phyloP scores from a whole-genome alignment of 2,888 invertebrate genomes.

The Folsomia manolachei region DNA sequence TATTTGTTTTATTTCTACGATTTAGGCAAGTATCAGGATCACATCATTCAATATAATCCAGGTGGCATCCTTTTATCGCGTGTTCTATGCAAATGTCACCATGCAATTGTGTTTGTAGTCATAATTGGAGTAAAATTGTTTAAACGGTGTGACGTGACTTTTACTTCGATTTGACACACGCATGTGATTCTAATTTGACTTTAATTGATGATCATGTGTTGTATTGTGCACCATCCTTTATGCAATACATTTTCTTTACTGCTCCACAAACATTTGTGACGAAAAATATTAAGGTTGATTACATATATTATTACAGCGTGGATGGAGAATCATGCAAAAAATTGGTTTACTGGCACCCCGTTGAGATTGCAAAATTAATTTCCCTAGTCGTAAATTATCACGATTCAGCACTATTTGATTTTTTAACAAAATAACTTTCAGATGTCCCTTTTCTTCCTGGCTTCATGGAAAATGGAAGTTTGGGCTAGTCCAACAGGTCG shows the following conservation, averaged over 20 bases:
- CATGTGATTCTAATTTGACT: not conserved
- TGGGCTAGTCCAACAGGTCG: conserved; percentile 6
- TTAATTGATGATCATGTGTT: too few species aligned
- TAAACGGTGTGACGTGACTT: not conserved
- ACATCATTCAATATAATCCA: not conserved
- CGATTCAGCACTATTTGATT: not conserved
- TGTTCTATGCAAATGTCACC: not conserved
- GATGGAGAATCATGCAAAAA: too few species aligned
- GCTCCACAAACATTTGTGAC: too few species aligned
- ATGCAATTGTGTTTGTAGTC: not conserved
- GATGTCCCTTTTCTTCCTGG: conserved; percentile 36
- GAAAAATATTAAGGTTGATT: too few species aligned
- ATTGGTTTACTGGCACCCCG: not conserved
- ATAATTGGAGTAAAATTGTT: not conserved
- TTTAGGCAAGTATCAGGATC: too few species aligned
- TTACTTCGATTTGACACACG: not conserved
- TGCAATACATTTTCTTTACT: too few species aligned
- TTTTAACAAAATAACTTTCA: conserved; percentile 3
- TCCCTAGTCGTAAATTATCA: not conserved
- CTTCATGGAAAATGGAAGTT: conserved; percentile 31
- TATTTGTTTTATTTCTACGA: not conserved
- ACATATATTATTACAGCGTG: too few species aligned
- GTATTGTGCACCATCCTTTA: too few species aligned
- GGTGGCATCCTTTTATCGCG: not conserved
- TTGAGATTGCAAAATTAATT: not conserved